Evolutionary conservation across 1,140 invertebrate genomes (phyloP).

Genomic region (Eriosoma lanigerum): DNA sequence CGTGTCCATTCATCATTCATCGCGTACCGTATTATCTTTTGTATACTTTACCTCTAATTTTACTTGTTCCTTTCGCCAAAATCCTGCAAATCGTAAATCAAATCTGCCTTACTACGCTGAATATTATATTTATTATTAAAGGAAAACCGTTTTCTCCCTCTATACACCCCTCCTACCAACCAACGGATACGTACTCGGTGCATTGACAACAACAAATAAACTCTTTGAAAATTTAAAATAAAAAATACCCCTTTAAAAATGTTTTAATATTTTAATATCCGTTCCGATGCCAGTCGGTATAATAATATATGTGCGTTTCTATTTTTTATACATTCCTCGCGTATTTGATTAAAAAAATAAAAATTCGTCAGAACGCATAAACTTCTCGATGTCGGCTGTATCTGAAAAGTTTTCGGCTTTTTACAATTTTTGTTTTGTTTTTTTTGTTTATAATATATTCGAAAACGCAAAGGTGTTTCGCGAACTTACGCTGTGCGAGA

Average conservation of each 20-base stretch:
- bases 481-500: neutral
- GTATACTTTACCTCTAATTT: neutral
- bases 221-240: neutral
- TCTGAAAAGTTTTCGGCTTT: constrained; percentile 20
- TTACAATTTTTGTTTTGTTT: neutral
- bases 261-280: constrained; percentile 38
- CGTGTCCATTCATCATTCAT: neutral
- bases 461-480: neutral
- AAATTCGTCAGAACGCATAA: neutral
- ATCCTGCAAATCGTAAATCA: neutral
- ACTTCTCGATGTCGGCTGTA: neutral
- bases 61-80: neutral
- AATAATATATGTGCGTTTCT: neutral
- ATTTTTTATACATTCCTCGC: neutral
- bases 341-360: neutral
- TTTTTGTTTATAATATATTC: neutral
- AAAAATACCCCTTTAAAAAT: neutral
- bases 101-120: neutral
- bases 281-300: neutral
- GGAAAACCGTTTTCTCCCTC: neutral
- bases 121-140: neutral
- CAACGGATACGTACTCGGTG: neutral
- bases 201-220: no score
- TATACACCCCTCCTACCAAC: neutral
- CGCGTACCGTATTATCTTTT: neutral